Percentiles rank a stretch among this genome's conserved stretches.
Conservation (phyloP, 2,113 vertebrate genomes). For the Nicator chloris region DNA sequence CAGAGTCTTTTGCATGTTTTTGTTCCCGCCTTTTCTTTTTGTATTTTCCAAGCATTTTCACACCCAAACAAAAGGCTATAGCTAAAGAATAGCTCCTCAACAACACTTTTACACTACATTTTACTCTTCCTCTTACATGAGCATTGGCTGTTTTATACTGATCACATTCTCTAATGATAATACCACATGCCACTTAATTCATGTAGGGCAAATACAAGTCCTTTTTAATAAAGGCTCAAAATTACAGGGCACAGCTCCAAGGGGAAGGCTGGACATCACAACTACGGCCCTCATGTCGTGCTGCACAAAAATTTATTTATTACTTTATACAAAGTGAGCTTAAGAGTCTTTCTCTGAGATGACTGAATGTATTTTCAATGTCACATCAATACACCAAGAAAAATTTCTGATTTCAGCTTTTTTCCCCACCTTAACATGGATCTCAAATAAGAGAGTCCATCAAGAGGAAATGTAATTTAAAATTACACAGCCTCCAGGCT, state of each 20-base stretch:
- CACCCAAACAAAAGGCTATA: not conserved
- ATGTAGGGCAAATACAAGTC: not conserved
- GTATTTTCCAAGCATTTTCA: not conserved
- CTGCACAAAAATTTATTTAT: not conserved
- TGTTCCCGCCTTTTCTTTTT: not conserved
- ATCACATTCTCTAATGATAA: not conserved
- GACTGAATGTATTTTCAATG: not conserved
- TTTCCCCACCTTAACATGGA: fast-evolving
- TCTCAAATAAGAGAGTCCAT: not conserved
- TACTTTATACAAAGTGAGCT: not conserved
- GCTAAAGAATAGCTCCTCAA: not conserved
- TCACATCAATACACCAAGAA: not conserved
- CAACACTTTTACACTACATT: not conserved
- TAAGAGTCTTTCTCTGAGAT: not conserved
- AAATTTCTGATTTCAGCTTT: not conserved
- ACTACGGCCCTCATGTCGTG: not conserved
- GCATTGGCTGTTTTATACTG: not conserved
- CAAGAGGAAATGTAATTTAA: not conserved
- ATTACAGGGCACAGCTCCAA: not conserved
- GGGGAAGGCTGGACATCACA: not conserved
- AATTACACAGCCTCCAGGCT: not conserved
- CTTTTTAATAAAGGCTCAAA: not conserved
- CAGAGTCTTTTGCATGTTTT: not conserved
- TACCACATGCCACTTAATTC: not conserved
- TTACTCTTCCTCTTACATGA: not conserved